Base-by-base conservation (phyloP, 1,140 invertebrate genomes). In the Hyles vespertilio region DNA sequence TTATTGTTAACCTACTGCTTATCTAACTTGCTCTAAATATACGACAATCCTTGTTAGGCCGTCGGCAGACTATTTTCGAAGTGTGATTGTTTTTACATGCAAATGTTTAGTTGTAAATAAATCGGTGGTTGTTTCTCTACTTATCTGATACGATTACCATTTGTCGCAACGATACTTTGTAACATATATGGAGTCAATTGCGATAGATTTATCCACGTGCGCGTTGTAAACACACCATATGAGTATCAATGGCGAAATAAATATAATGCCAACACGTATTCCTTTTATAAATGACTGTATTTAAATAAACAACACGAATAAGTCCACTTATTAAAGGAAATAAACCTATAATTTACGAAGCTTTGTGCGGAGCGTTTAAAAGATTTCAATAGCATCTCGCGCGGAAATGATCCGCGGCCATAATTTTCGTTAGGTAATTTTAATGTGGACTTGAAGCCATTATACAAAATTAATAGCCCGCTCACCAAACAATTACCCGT, bases 1-100 rank as follows among this genome's bases (percentile, higher is more conserved):
- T 84, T 87, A 83, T 80, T 83, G 69, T 84, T 81, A 67, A 76
- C 69, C 70, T 79, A 78, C 79, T 70, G 72, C 72, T 78, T 83
- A 84, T 84, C 79, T 79, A 63, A 68, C 61, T 57, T 57, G 51
- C 62, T 63, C 58, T 62, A 58, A 54, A 75, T 76, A 76, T 74
- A 78, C 72, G 69, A 76, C 66, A 67, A 66, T 70, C 71, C 79
- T 87, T 80, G 79, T 82, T 81, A 77, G 65, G 72, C 69, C 70
- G 71, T 69, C 69, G 72, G 70, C 63, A 65, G 64, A 74, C 70
- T 74, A 79, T 78, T 81, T 77, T 73, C 76, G 65, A 72, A 78
- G 56, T 72, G 61, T 78, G 74, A 81, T 81, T 83, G 80, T 84
- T 80, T 80, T 69, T 79, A 65, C 72, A 87, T 84, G 79, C 74